Evolutionary conservation across 2,888 invertebrate species (phyloP), one percentile per base, ranked within the genome.

Genomic region (Luperina nickerlii): DNA sequence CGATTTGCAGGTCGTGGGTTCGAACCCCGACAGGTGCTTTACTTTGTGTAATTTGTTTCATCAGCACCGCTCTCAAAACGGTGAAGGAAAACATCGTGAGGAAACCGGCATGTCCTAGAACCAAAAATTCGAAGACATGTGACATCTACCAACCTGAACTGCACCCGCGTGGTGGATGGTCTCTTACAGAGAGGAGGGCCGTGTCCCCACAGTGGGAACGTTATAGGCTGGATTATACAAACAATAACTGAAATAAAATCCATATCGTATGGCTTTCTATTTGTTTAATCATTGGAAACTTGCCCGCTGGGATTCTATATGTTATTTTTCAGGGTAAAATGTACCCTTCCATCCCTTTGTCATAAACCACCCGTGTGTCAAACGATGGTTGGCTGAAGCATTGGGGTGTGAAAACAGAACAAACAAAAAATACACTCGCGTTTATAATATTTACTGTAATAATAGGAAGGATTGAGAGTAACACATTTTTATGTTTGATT

Each of bases 311-410:
- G 11, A 32, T 20, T 62, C 15, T 20, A 42, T 42, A 24, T 38
- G 8, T 54, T 45, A 7, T 63, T 57, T 65, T 57, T 38, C 15
- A 54, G 6, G 15, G n/a, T 80, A 65, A 18, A 48, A 63, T 54
- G 5, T 45, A 81, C 57, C 75, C 42, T n/a, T 45, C 6, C 18
- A 57, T 24, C 5, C 27, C 24, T 82, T 82, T 79, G 66, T 66
- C 20, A 66, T 75, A 66, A 79, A 75, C 57, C 76, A 82, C 0
- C 20, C 48, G 54, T 38, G 42, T 69, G 48, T 65, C 82, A 65
- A 65, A 65, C 63, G 27, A 65, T 27, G 65, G 65, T 79, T 18
- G 48, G n/a, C 38, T 27, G 15, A 63, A 38, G 38, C 38, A 27
- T 9, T 48, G 81, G 20, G 4, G 24, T n/a, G 57, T 60, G 32